Evolutionary conservation across 2,113 vertebrate species (phyloP).

Genomic region (Oryzias woworae): DNA sequence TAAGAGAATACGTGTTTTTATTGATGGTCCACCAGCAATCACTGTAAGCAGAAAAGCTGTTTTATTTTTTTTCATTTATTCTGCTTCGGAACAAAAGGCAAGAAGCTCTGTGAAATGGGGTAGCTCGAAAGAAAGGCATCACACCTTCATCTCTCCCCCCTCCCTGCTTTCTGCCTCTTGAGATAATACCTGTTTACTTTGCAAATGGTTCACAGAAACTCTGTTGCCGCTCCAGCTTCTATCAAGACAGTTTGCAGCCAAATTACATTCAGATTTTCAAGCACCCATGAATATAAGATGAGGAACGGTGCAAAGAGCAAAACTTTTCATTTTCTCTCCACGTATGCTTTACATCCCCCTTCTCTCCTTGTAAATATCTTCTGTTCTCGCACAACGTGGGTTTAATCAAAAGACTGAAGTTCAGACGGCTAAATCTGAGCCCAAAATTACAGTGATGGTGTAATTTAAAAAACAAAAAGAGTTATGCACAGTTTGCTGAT

Average conservation of each 20-base stretch:
- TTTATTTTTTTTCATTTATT: conserved; percentile 23
- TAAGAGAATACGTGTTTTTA: conserved; percentile 14
- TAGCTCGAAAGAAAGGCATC: conserved; percentile 34
- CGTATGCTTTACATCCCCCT: conserved; percentile 8
- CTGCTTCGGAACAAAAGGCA: conserved; percentile 27
- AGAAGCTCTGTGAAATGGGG: conserved; percentile 27
- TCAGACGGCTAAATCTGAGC: no score
- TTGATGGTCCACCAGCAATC: conserved; percentile 43
- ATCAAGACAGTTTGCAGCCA: conserved; percentile 12
- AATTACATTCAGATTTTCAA: conserved; percentile 54
- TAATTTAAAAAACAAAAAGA: no score
- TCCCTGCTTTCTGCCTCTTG: conserved; percentile 37
- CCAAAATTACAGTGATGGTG: no score
- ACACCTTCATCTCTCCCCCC: conserved; percentile 1
- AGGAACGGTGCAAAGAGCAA: conserved; percentile 4
- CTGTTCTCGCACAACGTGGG: not conserved
- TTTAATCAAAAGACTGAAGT: no score
- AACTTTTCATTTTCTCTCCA: conserved; percentile 16
- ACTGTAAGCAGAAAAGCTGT: conserved; percentile 29
- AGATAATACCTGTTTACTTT: conserved; percentile 60
- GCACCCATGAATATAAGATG: conserved; percentile 42
- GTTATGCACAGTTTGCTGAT: no score
- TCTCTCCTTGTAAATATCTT: conserved; percentile 6
- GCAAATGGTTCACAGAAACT: conserved; percentile 31
- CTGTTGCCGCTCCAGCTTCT: conserved; percentile 14